Conservation (phyloP, 2,113 vertebrate species). For the Chaetodon auriga region DNA sequence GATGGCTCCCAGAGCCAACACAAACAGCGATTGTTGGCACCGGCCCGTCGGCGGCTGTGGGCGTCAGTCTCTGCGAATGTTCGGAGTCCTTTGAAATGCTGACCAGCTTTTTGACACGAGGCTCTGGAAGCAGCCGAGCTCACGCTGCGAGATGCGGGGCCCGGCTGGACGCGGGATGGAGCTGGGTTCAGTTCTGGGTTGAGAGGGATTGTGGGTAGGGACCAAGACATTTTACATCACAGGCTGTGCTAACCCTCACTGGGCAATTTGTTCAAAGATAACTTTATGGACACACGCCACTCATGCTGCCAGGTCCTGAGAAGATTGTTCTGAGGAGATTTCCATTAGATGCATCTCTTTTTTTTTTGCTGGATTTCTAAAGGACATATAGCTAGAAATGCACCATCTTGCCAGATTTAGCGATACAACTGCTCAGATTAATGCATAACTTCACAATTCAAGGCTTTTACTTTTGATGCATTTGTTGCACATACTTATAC, state of each 20-base stretch:
- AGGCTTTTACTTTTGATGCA: neutral
- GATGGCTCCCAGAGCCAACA: slow-evolving; percentile 19
- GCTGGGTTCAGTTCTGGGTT: slow-evolving; percentile 27
- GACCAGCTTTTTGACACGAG: slow-evolving; percentile 65
- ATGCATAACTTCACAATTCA: too few species aligned
- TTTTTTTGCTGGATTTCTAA: neutral
- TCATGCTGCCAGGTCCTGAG: neutral
- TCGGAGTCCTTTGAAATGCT: slow-evolving; percentile 51
- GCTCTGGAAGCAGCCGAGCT: slow-evolving; percentile 37
- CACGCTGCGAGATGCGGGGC: slow-evolving; percentile 24
- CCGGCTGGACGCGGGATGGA: slow-evolving; percentile 15
- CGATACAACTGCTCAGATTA: too few species aligned
- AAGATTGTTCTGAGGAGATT: neutral
- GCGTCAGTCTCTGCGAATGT: slow-evolving; percentile 33
- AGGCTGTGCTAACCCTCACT: neutral
- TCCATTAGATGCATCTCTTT: neutral
- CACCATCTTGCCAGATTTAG: too few species aligned
- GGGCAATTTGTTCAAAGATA: slow-evolving; percentile 11
- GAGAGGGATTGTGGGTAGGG: slow-evolving; percentile 23
- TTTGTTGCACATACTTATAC: neutral
- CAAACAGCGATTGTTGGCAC: slow-evolving; percentile 59
- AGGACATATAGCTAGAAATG: neutral
- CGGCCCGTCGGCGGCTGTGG: slow-evolving; percentile 31
- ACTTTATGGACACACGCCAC: slow-evolving; percentile 15
- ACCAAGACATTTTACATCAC: slow-evolving; percentile 29